Evolutionary conservation across 2,113 vertebrate species (phyloP).

Genomic region (Colossoma macropomum): DNA sequence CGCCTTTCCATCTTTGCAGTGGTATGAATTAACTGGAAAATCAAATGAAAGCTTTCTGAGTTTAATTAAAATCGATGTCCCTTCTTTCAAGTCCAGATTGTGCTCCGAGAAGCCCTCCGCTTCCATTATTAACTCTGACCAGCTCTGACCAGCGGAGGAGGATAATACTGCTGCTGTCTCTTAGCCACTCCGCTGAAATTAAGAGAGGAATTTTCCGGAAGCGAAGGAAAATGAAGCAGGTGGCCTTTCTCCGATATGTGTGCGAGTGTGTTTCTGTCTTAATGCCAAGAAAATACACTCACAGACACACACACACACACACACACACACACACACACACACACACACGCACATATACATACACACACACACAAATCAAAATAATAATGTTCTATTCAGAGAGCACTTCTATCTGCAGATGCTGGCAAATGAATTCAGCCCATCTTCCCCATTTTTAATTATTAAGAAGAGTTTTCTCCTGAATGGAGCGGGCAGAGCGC

Average conservation of each 20-base stretch:
- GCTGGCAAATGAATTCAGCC: slow-evolving; percentile 22
- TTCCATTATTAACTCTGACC: slow-evolving; percentile 35
- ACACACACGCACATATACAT: neutral
- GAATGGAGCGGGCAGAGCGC: neutral
- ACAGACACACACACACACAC: slow-evolving; percentile 21
- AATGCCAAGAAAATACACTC: too few relatives aligned
- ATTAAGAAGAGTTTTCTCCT: slow-evolving; percentile 15
- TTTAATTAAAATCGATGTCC: slow-evolving; percentile 55
- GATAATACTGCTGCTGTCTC: slow-evolving; percentile 45
- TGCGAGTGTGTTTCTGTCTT: slow-evolving; percentile 13
- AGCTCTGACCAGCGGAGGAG: slow-evolving; percentile 32
- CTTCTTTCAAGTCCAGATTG: slow-evolving; percentile 31
- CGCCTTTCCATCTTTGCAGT: slow-evolving; percentile 7
- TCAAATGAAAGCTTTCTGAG: slow-evolving; percentile 41
- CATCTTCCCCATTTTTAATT: slow-evolving; percentile 25
- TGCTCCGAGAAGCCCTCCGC: slow-evolving; percentile 22
- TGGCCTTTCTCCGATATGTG: neutral
- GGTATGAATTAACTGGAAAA: slow-evolving; percentile 35
- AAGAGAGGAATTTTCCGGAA: slow-evolving; percentile 43
- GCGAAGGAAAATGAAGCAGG: slow-evolving; percentile 33
- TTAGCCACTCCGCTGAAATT: slow-evolving; percentile 36
- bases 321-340: slow-evolving; percentile 30
- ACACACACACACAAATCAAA: slow-evolving; percentile 18
- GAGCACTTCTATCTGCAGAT: slow-evolving; percentile 19
- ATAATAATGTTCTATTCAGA: slow-evolving; percentile 32